Evolutionary conservation across 2,888 invertebrate species (phyloP).

Genomic region (Proisotoma minuta): DNA sequence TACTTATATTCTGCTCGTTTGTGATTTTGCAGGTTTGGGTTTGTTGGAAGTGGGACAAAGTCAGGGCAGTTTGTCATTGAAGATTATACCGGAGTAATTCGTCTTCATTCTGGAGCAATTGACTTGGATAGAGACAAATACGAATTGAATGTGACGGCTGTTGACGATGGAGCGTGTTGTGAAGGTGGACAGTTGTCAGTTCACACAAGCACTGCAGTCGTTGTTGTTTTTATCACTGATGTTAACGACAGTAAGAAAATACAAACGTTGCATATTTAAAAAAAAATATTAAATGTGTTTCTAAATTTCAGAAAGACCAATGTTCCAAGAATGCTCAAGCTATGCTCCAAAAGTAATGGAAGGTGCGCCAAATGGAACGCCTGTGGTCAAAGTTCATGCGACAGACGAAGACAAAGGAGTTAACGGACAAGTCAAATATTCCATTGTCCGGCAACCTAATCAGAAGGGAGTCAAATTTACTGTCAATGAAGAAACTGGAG

Average conservation of each 20-base stretch:
- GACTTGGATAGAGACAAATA: constrained; percentile 88
- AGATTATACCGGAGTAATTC: constrained; percentile 89
- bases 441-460: constrained; percentile 93
- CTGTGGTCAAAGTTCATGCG: constrained; percentile 82
- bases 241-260: constrained; percentile 96
- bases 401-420: constrained; percentile 95
- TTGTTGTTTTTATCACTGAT: constrained; percentile 85
- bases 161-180: constrained; percentile 97
- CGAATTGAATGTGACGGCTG: constrained; percentile 91
- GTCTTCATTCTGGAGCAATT: constrained; percentile 79
- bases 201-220: constrained; percentile 89
- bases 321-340: constrained; percentile 86
- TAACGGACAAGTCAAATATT: constrained; percentile 91
- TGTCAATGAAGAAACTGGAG: constrained; percentile 91
- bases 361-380: constrained; percentile 88
- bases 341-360: constrained; percentile 93
- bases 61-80: constrained; percentile 93
- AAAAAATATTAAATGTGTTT: background rate
- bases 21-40: constrained; percentile 52
- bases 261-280: constrained; percentile 50
- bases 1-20: background rate
- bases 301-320: constrained; percentile 73
- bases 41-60: constrained; percentile 74
- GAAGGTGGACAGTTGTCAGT: constrained; percentile 79
- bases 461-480: constrained; percentile 92